Conservation (phyloP, 2,797 vertebrate species). For the Fringilla coelebs region DNA sequence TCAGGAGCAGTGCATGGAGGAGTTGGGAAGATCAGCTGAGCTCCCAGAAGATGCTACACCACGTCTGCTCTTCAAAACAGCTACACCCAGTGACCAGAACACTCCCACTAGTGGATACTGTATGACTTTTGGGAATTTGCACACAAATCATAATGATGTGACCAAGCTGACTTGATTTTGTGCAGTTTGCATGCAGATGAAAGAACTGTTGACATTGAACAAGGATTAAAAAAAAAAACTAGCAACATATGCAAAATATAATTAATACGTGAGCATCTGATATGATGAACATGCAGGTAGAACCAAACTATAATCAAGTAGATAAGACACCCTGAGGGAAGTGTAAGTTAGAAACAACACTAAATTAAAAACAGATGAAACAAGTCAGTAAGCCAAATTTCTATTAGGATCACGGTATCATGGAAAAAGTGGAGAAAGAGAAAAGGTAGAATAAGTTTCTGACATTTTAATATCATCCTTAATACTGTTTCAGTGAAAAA, state of each 20-base stretch:
- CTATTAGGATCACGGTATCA: neutral
- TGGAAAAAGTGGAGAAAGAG: neutral
- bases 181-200: neutral
- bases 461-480: neutral
- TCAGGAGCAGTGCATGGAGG: neutral
- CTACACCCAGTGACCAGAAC: neutral
- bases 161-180: neutral
- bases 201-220: neutral
- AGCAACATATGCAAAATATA: fast-evolving
- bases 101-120: too few relatives aligned
- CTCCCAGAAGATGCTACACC: neutral
- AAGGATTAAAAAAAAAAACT: neutral
- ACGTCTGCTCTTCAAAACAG: neutral
- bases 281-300: neutral
- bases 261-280: fast-evolving
- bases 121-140: neutral
- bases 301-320: neutral
- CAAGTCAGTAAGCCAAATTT: neutral
- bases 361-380: neutral
- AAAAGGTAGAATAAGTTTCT: neutral
- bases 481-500: neutral
- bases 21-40: neutral
- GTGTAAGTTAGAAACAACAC: neutral
- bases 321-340: neutral
- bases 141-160: neutral